Percentiles rank a stretch among this genome's conserved stretches.
Evolutionary conservation across 2,888 invertebrate genomes (phyloP).

Genomic region (Dicranocentrus wangi): DNA sequence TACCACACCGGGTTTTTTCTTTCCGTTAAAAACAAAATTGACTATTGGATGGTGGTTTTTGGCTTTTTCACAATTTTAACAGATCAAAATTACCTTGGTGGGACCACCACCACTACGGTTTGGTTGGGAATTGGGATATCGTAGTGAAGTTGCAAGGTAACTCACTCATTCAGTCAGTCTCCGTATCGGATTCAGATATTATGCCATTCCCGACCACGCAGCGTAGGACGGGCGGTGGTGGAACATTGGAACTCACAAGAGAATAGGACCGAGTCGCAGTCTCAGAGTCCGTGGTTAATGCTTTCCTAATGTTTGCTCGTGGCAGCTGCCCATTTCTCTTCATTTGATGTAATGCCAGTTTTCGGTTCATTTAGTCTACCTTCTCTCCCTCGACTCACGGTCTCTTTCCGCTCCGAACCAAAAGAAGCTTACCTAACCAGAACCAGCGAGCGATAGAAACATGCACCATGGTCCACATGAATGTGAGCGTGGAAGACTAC

Average conservation of each 20-base stretch:
- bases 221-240: too few species aligned
- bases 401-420: conserved; percentile 20
- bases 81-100: conserved; percentile 34
- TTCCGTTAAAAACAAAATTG: conserved; percentile 49
- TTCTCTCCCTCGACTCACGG: conserved; percentile 13
- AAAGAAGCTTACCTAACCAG: too few species aligned
- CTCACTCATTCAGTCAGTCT: too few species aligned
- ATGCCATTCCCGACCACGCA: too few species aligned
- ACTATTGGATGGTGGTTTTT: conserved; percentile 49
- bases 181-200: too few species aligned
- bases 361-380: conserved; percentile 61
- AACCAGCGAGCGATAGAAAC: too few species aligned
- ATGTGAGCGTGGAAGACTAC: conserved; percentile 38
- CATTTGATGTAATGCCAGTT: conserved; percentile 62
- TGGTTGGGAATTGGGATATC: neutral
- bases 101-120: too few species aligned
- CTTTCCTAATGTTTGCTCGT: conserved; percentile 60
- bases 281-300: conserved; percentile 55
- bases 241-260: conserved; percentile 41
- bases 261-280: too few species aligned
- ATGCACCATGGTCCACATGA: conserved; percentile 2
- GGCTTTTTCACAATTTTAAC: conserved; percentile 49
- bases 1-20: too few species aligned
- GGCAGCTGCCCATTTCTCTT: conserved; percentile 61
- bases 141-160: neutral